phyloP scores from a whole-genome alignment of 2,888 invertebrate species.

The Athalia cordata region DNA sequence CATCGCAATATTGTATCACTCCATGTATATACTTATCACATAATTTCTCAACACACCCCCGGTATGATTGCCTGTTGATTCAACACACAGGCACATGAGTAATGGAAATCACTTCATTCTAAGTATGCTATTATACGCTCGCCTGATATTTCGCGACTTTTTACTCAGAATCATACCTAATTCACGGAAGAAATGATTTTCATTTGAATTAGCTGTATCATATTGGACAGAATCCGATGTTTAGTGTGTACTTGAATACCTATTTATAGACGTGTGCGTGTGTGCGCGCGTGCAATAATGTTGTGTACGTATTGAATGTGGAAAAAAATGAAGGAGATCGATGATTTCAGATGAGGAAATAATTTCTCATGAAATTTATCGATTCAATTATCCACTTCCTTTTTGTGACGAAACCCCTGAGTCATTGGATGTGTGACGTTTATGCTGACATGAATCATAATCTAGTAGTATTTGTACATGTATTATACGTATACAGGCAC shows the following conservation, averaged over 20 bases:
- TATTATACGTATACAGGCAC: no score
- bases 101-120: constrained; percentile 6
- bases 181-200: constrained; percentile 19
- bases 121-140: background rate
- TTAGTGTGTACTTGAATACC: background rate
- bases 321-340: background rate
- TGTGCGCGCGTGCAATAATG: background rate
- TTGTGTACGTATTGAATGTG: background rate
- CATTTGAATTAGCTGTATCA: constrained; percentile 11
- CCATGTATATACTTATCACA: constrained; percentile 1
- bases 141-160: background rate
- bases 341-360: no score
- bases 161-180: no score
- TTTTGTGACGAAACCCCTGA: no score
- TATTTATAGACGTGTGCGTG: background rate
- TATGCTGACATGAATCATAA: no score
- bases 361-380: no score
- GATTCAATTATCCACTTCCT: no score
- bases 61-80: constrained; percentile 15
- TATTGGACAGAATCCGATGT: constrained; percentile 12
- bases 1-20: constrained; percentile 1
- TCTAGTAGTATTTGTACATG: no score
- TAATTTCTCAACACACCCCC: background rate
- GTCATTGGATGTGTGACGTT: no score
- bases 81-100: background rate